A percentile compares a stretch with the other conserved stretches of the same genome.
Conservation (phyloP, 2,797 vertebrate genomes). For the Gambelia wislizenii region DNA sequence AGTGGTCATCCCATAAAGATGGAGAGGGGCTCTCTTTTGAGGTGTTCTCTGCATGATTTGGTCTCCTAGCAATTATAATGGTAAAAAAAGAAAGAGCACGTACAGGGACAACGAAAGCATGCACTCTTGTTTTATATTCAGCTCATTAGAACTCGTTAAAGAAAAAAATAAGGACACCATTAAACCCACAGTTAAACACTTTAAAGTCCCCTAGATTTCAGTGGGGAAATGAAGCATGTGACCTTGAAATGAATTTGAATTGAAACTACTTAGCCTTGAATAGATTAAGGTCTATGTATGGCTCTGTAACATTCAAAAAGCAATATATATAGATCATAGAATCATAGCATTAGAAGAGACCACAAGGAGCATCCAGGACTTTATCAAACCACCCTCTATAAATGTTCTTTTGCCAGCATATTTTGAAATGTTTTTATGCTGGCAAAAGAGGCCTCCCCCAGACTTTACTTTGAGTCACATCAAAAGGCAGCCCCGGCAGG, state of each 20-base stretch:
- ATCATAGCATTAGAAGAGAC: too few species aligned
- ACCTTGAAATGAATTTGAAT: too few species aligned
- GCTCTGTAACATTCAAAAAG: slow-evolving; percentile 24
- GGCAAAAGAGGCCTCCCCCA: too few species aligned
- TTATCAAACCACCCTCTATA: too few species aligned
- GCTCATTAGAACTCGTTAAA: not conserved
- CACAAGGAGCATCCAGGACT: too few species aligned
- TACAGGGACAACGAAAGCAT: too few species aligned
- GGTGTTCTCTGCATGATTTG: not conserved
- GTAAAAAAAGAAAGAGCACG: not conserved
- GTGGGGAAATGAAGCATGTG: not conserved
- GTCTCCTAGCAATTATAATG: not conserved
- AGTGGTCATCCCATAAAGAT: slow-evolving; percentile 9
- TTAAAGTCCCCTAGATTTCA: not conserved
- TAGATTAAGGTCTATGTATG: not conserved
- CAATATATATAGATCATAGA: slow-evolving; percentile 13
- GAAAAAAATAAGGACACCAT: not conserved
- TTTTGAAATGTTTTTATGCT: too few species aligned
- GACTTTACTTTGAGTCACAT: too few species aligned
- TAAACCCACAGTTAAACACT: not conserved
- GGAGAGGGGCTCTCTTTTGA: not conserved
- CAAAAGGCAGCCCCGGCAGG: too few species aligned
- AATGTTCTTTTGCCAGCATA: too few species aligned
- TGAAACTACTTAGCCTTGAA: not conserved
- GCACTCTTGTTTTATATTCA: not conserved